These are phyloP conservation scores for Lepidocyrtoides sp. DNA, from an alignment of 2,888 invertebrate genomes.

Conservation along the genomic window DNA sequence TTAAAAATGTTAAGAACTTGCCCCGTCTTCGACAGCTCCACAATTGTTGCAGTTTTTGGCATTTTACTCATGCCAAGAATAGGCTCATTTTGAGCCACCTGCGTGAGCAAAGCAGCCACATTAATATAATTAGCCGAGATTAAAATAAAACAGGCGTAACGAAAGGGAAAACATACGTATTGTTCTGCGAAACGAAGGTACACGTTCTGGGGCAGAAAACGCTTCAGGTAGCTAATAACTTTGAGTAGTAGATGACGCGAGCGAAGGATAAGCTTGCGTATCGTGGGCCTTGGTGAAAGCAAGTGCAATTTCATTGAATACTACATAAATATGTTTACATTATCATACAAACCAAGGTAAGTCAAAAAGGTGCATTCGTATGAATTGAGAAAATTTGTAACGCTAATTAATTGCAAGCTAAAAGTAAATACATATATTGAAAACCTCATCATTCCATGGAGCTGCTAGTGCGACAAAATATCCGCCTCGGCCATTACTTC, in stretches of 20 bases:
- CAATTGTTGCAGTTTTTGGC: conserved; percentile 52
- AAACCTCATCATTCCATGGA: conserved; percentile 86
- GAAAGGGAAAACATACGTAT: conserved; percentile 31
- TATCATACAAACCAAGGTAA: too few species aligned
- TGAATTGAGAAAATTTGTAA: not conserved
- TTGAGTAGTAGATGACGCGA: conserved; percentile 23
- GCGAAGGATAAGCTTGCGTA: conserved; percentile 58
- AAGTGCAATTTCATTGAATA: conserved; percentile 60
- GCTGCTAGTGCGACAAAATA: conserved; percentile 90
- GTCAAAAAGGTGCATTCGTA: too few species aligned
- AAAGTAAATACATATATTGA: too few species aligned
- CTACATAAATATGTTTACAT: not conserved
- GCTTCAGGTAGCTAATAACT: not conserved
- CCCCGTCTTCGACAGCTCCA: conserved; percentile 49
- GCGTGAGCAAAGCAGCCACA: not conserved
- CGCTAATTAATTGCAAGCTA: not conserved
- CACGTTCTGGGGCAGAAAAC: not conserved
- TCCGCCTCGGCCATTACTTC: conserved; percentile 89
- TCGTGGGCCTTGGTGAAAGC: conserved; percentile 39
- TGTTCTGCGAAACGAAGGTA: conserved; percentile 39
- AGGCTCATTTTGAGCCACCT: conserved; percentile 12
- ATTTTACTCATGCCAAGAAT: not conserved
- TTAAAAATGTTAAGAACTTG: conserved; percentile 52
- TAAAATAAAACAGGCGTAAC: not conserved
- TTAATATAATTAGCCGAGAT: not conserved